Base-by-base conservation (phyloP, 64 coral and sea anemone genomes). In the Pocillopora verrucosa region DNA sequence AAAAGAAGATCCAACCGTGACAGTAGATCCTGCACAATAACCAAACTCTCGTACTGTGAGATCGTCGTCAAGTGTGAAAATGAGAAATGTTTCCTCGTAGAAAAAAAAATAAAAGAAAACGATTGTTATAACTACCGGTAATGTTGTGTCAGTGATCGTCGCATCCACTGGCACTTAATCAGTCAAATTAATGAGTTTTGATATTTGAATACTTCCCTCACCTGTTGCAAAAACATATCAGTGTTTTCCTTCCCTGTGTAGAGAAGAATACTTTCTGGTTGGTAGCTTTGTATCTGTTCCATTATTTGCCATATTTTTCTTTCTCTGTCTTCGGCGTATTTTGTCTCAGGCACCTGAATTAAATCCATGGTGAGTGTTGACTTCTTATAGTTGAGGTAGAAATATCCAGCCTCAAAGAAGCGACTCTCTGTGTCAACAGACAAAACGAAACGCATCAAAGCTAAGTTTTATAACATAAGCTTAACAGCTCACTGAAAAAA, bases 181-280 rank as follows among this genome's bases (percentile, higher is more conserved):
- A 30, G 7, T 51, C 41, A 51, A 51, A 51, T 51, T 51, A 51
- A 51, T 51, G 7, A 51, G 41, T 51, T 4, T 51, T 3, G 41
- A 51, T 51, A 51, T 51, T 51, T 51, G 13, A 15, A 6, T 11
- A 75, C 24, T 38, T 26, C 2, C 34, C 12, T 36, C 10, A 67
- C 60, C 36, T 83, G 80, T 64, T 19, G 60, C 26, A 83, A 26
- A 0, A 67, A 16, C 1, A 65, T 1, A 41, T 83, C 60, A 0
- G 41, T 65, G 34, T 65, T 64, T 36, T 83, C 80, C 20, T 65
- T 51, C 6, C 35, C 65, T 10, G 80, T 83, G 61, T 67, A 83
- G 19, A 83, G 61, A 7, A 83, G 34, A 64, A 67, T 38, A 22
- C 64, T 60, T 38, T 83, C 60, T 5, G 80, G 25, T 15, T 38